Evolutionary conservation across 2,113 vertebrate species (phyloP).

Genomic region (zebrafish (Danio rerio)): GRCz12tu NC_133181.1:29202501-29203000

Average conservation of each 20-base stretch:
- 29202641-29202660: slow-evolving; percentile 66
- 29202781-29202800: slow-evolving; percentile 72
- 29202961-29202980: slow-evolving; percentile 55
- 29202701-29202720: slow-evolving; percentile 80
- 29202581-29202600: slow-evolving; percentile 61
- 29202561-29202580: slow-evolving; percentile 40
- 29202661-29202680: slow-evolving; percentile 80
- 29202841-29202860: slow-evolving; percentile 44
- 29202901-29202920: slow-evolving; percentile 57
- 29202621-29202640: slow-evolving; percentile 62
- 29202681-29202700: slow-evolving; percentile 72
- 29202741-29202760: slow-evolving; percentile 73
- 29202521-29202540: slow-evolving; percentile 78
- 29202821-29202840: slow-evolving; percentile 70
- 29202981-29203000: slow-evolving; percentile 40
- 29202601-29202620: slow-evolving; percentile 54
- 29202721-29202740: slow-evolving; percentile 72
- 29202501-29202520: slow-evolving; percentile 62
- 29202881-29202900: slow-evolving; percentile 51
- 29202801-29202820: slow-evolving; percentile 70
- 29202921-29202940: slow-evolving; percentile 51
- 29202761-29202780: slow-evolving; percentile 81
- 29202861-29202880: slow-evolving; percentile 60
- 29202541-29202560: slow-evolving; percentile 76
- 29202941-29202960: slow-evolving; percentile 22